Conservation (phyloP, 53 echinoderm and acorn worm species). For the Hippasteria phrygiana region DNA sequence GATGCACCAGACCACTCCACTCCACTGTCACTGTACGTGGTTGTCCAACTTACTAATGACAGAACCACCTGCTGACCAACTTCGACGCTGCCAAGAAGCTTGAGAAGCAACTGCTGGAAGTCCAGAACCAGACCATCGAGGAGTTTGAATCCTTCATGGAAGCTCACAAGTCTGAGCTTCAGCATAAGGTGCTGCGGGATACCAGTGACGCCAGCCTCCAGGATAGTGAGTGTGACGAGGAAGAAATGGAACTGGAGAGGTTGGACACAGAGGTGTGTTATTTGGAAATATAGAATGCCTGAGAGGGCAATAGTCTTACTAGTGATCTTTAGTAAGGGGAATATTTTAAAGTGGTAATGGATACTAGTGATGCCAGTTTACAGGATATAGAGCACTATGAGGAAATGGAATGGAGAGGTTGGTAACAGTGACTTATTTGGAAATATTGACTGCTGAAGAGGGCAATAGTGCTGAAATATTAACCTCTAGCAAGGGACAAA, state of each 20-base stretch:
- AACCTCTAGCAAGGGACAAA: neutral
- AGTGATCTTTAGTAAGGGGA: too few relatives aligned
- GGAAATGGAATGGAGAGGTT: conserved; percentile 75
- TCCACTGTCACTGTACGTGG: too few relatives aligned
- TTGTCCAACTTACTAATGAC: neutral
- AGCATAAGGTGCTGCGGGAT: conserved; percentile 73
- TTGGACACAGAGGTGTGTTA: conserved; percentile 82
- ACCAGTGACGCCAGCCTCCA: conserved; percentile 34
- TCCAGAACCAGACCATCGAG: conserved; percentile 94
- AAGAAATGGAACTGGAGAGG: conserved; percentile 74
- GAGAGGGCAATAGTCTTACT: conserved; percentile 14
- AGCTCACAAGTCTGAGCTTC: conserved; percentile 77
- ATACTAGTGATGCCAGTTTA: conserved; percentile 36
- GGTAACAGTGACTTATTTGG: conserved; percentile 64
- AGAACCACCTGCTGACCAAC: conserved; percentile 92
- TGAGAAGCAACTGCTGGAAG: conserved; percentile 86
- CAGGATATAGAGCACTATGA: conserved; percentile 70
- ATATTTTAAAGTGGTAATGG: conserved; percentile 72
- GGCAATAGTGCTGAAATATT: conserved; percentile 6
- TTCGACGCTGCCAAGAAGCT: conserved; percentile 92
- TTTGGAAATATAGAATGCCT: neutral
- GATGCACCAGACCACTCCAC: too few relatives aligned
- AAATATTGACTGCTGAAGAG: neutral
- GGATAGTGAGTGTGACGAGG: conserved; percentile 71
- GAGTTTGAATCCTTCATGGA: conserved; percentile 95